phyloP scores from a whole-genome alignment of 2,888 invertebrate species.

The Strigamia crassipes region DNA sequence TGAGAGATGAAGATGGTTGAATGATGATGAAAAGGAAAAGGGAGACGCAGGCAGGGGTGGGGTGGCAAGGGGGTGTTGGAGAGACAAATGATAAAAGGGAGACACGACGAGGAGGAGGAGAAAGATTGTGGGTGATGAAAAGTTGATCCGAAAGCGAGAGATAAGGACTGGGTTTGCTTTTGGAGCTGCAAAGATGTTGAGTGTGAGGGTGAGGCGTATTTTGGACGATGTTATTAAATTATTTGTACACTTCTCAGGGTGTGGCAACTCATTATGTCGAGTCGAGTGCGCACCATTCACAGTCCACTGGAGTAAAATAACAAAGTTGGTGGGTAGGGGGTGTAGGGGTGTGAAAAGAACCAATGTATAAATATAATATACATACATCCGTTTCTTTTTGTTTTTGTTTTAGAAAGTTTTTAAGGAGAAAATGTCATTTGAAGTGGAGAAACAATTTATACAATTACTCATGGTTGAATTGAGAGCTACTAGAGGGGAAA shows the following conservation, averaged over 20 bases:
- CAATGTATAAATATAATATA: background rate
- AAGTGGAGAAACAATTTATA: background rate
- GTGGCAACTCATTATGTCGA: constrained; percentile 26
- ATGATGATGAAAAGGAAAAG: constrained; percentile 7
- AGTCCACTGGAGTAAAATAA: constrained; percentile 18
- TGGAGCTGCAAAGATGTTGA: background rate
- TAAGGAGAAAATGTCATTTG: background rate
- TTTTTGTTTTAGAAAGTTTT: background rate
- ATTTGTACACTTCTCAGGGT: constrained; percentile 17
- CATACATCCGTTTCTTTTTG: background rate
- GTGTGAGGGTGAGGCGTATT: background rate
- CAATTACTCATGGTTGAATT: background rate
- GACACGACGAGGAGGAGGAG: background rate
- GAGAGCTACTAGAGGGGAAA: constrained; percentile 2
- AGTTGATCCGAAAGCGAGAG: constrained; percentile 17
- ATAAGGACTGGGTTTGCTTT: constrained; percentile 27
- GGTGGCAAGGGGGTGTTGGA: background rate
- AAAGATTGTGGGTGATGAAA: constrained; percentile 30
- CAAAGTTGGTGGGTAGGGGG: background rate
- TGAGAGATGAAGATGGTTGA: constrained; percentile 30
- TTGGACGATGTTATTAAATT: constrained; percentile 26
- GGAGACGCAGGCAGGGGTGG: background rate
- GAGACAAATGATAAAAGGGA: constrained; percentile 30
- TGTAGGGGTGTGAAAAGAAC: background rate
- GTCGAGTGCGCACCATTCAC: constrained; percentile 27